These are phyloP conservation scores for Pseudorectes ferrugineus DNA, from an alignment of 2,113 vertebrate genomes.

Conservation along the genomic window DNA sequence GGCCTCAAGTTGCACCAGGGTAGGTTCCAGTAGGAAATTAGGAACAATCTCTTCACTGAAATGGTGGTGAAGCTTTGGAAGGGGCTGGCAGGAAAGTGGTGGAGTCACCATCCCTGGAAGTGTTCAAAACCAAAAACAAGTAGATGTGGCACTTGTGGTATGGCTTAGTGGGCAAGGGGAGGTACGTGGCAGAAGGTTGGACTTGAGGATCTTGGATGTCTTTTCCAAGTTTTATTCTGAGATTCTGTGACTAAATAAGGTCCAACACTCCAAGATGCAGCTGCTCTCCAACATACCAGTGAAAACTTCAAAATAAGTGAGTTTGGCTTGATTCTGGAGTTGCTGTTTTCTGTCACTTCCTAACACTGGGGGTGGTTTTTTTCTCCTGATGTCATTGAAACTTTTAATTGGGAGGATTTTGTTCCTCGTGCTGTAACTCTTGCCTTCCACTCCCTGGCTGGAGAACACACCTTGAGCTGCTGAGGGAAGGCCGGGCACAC, in stretches of 20 bases:
- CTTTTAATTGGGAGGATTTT: background rate
- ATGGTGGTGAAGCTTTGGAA: background rate
- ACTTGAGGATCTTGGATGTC: background rate
- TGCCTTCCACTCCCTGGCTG: background rate
- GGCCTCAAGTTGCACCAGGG: background rate
- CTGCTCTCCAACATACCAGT: background rate
- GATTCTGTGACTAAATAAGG: too few relatives aligned
- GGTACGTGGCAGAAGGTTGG: rapidly evolving
- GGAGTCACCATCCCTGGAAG: background rate
- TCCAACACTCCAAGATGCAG: background rate
- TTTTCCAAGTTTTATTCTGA: background rate
- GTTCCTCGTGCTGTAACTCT: background rate
- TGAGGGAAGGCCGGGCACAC: background rate
- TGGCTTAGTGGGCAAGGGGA: background rate
- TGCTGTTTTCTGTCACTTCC: background rate
- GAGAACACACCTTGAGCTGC: background rate
- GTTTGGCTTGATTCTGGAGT: background rate
- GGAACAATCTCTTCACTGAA: background rate
- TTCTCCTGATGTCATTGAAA: background rate
- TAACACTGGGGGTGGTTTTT: background rate
- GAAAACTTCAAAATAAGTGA: background rate
- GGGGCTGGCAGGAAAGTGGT: background rate
- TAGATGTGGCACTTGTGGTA: rapidly evolving
- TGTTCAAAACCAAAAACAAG: too few relatives aligned
- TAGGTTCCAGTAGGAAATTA: background rate